These are phyloP conservation scores for Lontra canadensis DNA, from an alignment of 2,113 vertebrate genomes.

Conservation along the genomic window DNA sequence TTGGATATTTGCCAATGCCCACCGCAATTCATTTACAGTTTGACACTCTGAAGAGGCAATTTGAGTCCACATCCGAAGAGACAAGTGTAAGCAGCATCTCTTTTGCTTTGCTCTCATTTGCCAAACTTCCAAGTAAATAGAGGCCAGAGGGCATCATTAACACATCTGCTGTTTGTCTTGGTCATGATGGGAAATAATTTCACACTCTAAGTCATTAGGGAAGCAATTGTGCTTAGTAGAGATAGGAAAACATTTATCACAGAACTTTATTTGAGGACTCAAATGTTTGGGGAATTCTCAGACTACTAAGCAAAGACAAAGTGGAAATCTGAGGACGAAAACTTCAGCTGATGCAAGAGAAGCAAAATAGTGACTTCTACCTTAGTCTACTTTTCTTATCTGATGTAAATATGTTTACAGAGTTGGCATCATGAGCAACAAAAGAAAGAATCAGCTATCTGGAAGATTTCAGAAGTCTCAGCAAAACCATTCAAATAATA, in stretches of 20 bases:
- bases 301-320: conserved; percentile 63
- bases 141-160: conserved; percentile 74
- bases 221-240: not conserved
- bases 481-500: not conserved
- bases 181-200: conserved; percentile 41
- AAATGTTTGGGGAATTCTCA: conserved; percentile 61
- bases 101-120: conserved; percentile 54
- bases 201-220: not conserved
- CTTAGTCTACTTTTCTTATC: not conserved
- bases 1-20: conserved; percentile 68
- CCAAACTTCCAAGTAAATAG: conserved; percentile 48
- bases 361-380: not conserved
- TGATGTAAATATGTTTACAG: not conserved
- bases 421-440: not conserved
- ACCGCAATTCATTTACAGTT: conserved; percentile 64
- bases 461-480: not conserved
- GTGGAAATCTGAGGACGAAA: conserved; percentile 34
- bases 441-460: not conserved
- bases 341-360: conserved; percentile 68
- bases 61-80: not conserved
- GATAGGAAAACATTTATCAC: conserved; percentile 65
- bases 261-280: conserved; percentile 58
- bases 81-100: not conserved
- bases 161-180: not conserved
- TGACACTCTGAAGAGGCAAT: conserved; percentile 41